Conservation (phyloP, 2,113 vertebrate species). For the Tragelaphus strepsiceros region DNA sequence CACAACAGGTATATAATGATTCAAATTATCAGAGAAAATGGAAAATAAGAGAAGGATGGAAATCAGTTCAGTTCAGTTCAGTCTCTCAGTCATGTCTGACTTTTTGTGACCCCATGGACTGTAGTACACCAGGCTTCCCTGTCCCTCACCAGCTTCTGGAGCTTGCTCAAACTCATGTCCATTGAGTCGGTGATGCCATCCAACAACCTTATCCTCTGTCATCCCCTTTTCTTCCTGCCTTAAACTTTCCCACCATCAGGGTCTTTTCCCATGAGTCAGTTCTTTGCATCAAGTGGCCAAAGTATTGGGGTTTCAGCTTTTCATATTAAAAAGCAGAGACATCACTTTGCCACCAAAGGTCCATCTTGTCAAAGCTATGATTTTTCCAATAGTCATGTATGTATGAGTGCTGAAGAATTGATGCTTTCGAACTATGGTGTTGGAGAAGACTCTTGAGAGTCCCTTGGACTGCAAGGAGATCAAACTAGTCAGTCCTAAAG, state of each 20-base stretch:
- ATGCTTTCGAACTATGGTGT: background rate
- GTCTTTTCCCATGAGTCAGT: background rate
- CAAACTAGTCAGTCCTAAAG: background rate
- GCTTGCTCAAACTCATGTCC: background rate
- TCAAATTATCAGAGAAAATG: background rate
- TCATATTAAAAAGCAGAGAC: background rate
- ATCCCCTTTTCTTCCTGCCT: background rate
- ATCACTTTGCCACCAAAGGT: background rate
- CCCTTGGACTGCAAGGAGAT: background rate
- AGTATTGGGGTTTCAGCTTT: background rate
- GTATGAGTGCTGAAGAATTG: background rate
- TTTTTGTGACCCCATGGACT: background rate
- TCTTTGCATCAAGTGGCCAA: background rate
- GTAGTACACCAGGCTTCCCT: background rate
- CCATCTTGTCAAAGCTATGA: background rate
- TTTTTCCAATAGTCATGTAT: background rate
- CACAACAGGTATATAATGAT: slow-evolving; percentile 86
- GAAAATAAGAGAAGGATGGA: background rate
- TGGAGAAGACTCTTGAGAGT: background rate
- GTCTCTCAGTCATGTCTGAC: background rate
- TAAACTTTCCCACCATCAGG: background rate
- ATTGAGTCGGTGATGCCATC: background rate
- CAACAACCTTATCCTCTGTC: background rate
- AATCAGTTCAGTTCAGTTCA: background rate
- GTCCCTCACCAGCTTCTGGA: background rate